Evolutionary conservation across 2,888 invertebrate genomes (phyloP), one percentile per base, ranked within the genome.

Genomic region (Phytoseiulus persimilis): DNA sequence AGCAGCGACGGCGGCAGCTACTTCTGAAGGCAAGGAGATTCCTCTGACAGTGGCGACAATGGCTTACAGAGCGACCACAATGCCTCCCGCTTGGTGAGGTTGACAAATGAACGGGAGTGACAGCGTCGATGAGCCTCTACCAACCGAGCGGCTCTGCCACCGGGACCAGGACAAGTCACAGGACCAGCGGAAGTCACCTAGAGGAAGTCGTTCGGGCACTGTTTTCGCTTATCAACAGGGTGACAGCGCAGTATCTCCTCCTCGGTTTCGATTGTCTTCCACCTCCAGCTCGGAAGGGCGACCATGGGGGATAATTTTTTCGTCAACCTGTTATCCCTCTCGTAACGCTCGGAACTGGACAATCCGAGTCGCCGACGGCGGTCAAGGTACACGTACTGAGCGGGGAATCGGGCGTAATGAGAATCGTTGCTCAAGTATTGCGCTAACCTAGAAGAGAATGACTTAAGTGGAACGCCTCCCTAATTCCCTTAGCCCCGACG

Each of bases 31-130:
- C 39, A 39, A 39, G 65, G 65, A 65, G 65, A 65, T 65, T 23
- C 28, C 65, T 65, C 65, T 65, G 65, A 65, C 65, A 23, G 65
- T 28, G 65, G 65, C 65, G 65, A 65, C 65, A 65, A 65, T 65
- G 65, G 65, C 65, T 65, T 65, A 65, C 65, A 65, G 65, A 65
- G 65, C 65, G 65, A 65, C 65, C 65, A 65, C 65, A 65, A 65
- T 65, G 65, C 65, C 65, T 65, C 65, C 65, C 65, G 65, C 65
- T 65, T 65, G 65, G 65, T 65, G 65, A 65, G 65, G 65, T 65
- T 65, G 65, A 65, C 65, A 65, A 65, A 65, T 65, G 65, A 65
- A 65, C 65, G 65, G 65, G 65, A 65, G 65, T 65, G 65, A 65
- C 65, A 65, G 65, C 65, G 65, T 65, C 65, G 65, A 65, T 65